Percentiles rank a stretch among this genome's conserved stretches.
phyloP scores from a whole-genome alignment of 1,140 invertebrate species.

The Drosophila asahinai region DNA sequence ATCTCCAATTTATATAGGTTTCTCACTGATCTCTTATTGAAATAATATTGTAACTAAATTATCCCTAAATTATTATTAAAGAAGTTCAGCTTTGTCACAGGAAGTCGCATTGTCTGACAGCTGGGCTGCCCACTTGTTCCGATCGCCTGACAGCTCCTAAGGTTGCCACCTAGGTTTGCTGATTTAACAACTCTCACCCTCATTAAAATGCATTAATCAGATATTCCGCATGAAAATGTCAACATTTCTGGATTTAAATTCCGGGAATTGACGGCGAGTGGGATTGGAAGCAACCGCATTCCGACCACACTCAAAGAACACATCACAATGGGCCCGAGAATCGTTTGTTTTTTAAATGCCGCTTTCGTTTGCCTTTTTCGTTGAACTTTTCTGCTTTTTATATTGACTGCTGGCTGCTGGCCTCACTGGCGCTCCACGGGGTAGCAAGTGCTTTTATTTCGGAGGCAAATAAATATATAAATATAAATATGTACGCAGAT shows the following conservation, averaged over 20 bases:
- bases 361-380: slow-evolving; percentile 11
- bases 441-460: not conserved
- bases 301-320: slow-evolving; percentile 13
- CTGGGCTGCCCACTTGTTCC: not conserved
- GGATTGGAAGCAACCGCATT: slow-evolving; percentile 10
- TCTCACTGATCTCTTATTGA: too few relatives aligned
- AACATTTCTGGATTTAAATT: slow-evolving; percentile 4
- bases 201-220: slow-evolving; percentile 7
- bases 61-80: too few relatives aligned
- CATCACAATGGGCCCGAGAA: slow-evolving; percentile 15
- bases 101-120: not conserved
- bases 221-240: not conserved
- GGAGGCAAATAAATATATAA: too few relatives aligned
- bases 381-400: not conserved
- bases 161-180: not conserved
- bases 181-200: too few relatives aligned
- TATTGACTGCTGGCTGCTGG: not conserved
- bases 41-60: not conserved
- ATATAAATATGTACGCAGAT: not conserved
- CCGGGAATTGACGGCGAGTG: not conserved
- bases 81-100: not conserved
- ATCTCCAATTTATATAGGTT: too few relatives aligned
- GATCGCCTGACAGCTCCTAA: not conserved
- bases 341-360: slow-evolving; percentile 16
- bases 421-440: slow-evolving; percentile 1